Evolutionary conservation across 2,797 vertebrate genomes (phyloP), one percentile per base, ranked within the genome.

Genomic region (Cynodonichthys magdalenae): DNA sequence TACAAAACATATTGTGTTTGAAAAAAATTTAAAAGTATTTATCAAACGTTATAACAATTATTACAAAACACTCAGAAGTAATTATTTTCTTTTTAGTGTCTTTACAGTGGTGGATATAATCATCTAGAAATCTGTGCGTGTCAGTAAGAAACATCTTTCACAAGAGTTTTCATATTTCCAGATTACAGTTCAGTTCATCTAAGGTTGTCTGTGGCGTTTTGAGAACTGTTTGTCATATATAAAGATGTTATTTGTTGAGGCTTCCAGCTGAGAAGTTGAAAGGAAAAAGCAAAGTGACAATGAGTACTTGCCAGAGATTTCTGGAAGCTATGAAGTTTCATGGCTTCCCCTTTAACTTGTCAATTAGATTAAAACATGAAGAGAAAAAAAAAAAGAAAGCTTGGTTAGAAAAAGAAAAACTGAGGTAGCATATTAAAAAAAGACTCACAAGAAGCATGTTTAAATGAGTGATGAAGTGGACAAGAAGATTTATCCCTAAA

Each of bases 131-230:
- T 48, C 46, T 12, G 46, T n/a, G 15, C n/a, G 17, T 47, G 45
- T 47, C 45, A 47, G 45, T 47, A 10, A 20, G 24, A 46, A 45
- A 31, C 53, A 90, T 92, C 90, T 81, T 89, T 92, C 89, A 89
- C 88, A 84, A 90, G 83, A 15, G 84, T 91, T 93, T 95, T 93
- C 89, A 86, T 92, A 93, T 94, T 92, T 88, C 79, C 74, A 90
- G 91, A 93, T 94, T 92, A 92, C 90, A 90, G 83, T 66, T 89
- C 89, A 90, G 92, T 92, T 95, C 94, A 94, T 95, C 93, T 93
- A 89, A 95, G 94, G 92, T 92, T 90, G 55, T 95, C 89, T 82
- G 89, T 92, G 92, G 91, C 93, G 90, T 94, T 96, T 94, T 92
- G 91, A 94, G 94, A 94, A 84, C 89, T 92, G 92, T 92, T 80